Evolutionary conservation across 2,797 vertebrate species (phyloP).

Genomic region (Scolopax bukidnonensis): DNA sequence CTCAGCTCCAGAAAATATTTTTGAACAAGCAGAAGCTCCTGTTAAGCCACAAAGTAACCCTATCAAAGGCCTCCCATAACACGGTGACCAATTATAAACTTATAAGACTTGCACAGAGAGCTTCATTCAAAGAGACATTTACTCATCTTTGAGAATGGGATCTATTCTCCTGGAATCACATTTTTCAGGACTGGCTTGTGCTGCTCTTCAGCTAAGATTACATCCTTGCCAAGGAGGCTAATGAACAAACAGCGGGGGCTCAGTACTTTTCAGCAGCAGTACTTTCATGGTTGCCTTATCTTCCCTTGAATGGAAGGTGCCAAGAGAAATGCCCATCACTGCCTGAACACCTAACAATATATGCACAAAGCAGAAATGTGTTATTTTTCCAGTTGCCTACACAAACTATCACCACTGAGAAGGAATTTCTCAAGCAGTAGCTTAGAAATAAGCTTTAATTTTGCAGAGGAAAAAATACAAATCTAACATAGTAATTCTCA

Average conservation of each 20-base stretch:
- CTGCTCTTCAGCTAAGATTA: neutral
- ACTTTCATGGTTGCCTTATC: neutral
- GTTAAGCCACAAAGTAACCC: neutral
- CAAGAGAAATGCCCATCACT: neutral
- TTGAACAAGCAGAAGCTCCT: neutral
- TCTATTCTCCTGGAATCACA: neutral
- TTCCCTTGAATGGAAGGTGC: neutral
- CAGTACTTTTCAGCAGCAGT: neutral
- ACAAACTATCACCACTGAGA: neutral
- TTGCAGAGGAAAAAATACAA: neutral
- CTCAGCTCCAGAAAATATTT: neutral
- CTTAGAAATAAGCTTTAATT: neutral
- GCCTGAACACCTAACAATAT: neutral
- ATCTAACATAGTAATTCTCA: neutral
- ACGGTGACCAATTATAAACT: neutral
- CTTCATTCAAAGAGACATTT: slow-evolving; percentile 9
- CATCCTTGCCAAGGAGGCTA: neutral
- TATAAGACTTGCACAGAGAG: neutral
- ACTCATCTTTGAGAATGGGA: neutral
- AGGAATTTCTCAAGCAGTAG: neutral
- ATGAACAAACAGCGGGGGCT: neutral
- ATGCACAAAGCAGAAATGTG: no score
- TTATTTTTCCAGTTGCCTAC: neutral
- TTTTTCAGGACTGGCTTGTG: neutral
- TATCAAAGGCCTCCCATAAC: neutral